phyloP scores from a whole-genome alignment of 2,113 vertebrate genomes.

The Myocastor coypus region DNA sequence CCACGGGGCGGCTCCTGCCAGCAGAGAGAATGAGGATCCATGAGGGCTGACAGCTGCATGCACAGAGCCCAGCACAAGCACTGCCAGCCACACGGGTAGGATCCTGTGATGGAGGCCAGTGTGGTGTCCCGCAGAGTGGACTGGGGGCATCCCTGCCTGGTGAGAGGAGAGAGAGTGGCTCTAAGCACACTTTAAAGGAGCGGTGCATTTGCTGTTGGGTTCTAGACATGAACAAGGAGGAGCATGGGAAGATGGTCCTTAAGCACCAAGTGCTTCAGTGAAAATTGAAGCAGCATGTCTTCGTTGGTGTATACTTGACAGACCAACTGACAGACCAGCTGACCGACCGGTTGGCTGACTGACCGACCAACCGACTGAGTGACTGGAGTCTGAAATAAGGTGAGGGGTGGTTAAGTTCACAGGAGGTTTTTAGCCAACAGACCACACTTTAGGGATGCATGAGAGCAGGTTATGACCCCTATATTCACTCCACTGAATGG shows the following conservation, averaged over 20 bases:
- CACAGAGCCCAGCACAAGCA: no score
- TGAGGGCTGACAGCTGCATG: rapidly evolving
- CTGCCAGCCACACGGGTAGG: rapidly evolving
- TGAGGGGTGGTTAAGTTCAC: not conserved
- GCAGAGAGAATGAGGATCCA: not conserved
- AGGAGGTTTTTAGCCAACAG: not conserved
- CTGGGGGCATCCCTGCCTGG: not conserved
- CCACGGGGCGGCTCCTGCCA: not conserved
- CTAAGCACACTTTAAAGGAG: not conserved
- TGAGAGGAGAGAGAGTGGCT: not conserved
- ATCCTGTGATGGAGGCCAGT: not conserved
- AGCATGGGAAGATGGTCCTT: not conserved
- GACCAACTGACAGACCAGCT: not conserved
- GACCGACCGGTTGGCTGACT: not conserved
- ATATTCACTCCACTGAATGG: conserved; percentile 17
- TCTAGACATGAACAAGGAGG: not conserved
- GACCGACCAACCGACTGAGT: no score
- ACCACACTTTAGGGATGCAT: not conserved
- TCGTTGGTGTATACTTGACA: not conserved
- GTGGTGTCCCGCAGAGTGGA: not conserved
- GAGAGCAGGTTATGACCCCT: not conserved
- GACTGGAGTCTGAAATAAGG: not conserved
- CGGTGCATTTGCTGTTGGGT: not conserved
- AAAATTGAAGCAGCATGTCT: conserved; percentile 3
- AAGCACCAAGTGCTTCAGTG: not conserved